These are phyloP conservation scores for Aurelia sp. DNA, from an alignment of 30 jellyfish, hydroid and myxozoan genomes.

Conservation along the genomic window DNA sequence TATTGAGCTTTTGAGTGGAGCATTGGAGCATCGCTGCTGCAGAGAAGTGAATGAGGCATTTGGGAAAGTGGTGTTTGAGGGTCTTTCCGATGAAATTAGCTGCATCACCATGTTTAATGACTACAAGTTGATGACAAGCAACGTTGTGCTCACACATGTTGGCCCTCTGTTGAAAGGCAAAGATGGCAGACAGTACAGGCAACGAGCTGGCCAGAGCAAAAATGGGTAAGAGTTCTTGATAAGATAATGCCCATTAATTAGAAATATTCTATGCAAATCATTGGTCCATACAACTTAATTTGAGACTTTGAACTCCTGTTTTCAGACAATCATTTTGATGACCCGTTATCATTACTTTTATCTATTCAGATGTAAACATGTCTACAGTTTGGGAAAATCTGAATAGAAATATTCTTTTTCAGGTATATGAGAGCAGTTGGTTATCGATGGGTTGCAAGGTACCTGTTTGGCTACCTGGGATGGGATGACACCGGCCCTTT, in stretches of 20 bases:
- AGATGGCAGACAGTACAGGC: conserved; percentile 40
- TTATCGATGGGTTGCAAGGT: no score
- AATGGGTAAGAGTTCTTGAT: conserved; percentile 13
- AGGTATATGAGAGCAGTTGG: not conserved
- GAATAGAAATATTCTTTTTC: not conserved
- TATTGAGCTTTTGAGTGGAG: conserved; percentile 16
- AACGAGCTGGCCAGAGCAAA: conserved; percentile 10
- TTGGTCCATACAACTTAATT: no score
- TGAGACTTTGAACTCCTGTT: no score
- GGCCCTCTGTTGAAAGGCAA: conserved; percentile 55
- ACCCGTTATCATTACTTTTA: not conserved
- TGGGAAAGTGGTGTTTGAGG: conserved; percentile 31
- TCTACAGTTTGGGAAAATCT: not conserved
- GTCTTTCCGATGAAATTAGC: not conserved
- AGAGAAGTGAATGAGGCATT: conserved; percentile 14
- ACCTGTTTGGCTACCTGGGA: no score
- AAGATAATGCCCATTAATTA: not conserved
- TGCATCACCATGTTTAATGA: conserved; percentile 17
- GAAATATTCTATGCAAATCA: no score
- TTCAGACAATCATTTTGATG: no score
- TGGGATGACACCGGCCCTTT: no score
- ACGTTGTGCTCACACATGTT: conserved; percentile 14
- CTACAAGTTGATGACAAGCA: conserved; percentile 16
- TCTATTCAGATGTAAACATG: not conserved
- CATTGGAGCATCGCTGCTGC: conserved; percentile 35